Evolutionary conservation across 2,797 vertebrate species (phyloP).

Genomic region (Perodicticus potto): DNA sequence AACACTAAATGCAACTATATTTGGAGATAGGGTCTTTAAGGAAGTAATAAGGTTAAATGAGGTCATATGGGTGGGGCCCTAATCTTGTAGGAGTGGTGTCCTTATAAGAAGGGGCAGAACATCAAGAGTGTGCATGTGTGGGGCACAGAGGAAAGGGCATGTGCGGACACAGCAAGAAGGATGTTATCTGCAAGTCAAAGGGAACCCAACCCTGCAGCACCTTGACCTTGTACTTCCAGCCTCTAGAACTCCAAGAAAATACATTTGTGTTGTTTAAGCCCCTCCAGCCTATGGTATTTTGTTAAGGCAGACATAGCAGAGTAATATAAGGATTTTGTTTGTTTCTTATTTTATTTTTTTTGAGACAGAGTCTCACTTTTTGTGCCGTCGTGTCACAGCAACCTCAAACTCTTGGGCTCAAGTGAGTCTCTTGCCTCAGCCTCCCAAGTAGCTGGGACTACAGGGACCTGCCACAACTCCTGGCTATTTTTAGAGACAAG

Average conservation of each 20-base stretch:
- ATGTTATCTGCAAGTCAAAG: not conserved
- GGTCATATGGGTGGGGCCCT: not conserved
- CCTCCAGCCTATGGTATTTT: accelerated
- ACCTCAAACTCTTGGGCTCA: not conserved
- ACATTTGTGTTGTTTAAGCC: not conserved
- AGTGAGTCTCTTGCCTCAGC: not conserved
- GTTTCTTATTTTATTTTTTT: not conserved
- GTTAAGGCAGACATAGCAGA: not conserved
- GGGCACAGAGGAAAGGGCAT: not conserved
- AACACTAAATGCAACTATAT: not conserved
- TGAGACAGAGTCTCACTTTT: not conserved
- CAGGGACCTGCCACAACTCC: no score
- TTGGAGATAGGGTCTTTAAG: not conserved
- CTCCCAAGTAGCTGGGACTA: no score
- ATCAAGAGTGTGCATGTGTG: accelerated
- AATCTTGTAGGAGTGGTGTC: not conserved
- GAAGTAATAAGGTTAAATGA: not conserved
- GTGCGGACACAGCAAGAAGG: not conserved
- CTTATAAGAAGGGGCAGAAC: not conserved
- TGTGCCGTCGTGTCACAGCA: not conserved
- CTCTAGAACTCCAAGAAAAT: not conserved
- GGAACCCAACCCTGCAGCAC: not conserved
- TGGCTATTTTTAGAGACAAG: no score
- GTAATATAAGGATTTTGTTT: not conserved
- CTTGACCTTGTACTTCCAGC: not conserved